Conservation (phyloP, 1,140 invertebrate genomes). For the Neuroterus valhalla region DNA sequence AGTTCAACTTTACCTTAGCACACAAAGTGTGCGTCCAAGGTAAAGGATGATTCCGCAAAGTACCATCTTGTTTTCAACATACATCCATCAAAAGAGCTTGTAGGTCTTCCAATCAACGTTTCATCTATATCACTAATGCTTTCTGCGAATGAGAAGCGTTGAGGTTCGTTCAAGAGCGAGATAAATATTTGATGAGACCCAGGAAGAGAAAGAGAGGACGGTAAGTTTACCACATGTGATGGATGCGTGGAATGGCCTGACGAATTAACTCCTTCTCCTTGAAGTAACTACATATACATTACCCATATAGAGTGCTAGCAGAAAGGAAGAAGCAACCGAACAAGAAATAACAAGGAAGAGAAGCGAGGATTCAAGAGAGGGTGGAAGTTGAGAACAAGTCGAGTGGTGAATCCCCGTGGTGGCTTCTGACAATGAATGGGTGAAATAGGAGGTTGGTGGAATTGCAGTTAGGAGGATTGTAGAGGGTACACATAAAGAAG, state of each 20-base stretch:
- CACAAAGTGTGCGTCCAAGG: no score
- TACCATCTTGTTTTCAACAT: neutral
- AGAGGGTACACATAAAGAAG: conserved; percentile 1
- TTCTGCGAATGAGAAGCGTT: conserved; percentile 14
- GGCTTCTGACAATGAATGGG: conserved; percentile 21
- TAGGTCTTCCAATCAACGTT: neutral
- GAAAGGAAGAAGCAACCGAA: neutral
- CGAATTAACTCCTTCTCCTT: conserved; percentile 9
- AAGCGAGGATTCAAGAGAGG: conserved; percentile 8
- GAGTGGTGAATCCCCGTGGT: conserved; percentile 20
- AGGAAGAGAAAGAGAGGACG: conserved; percentile 6
- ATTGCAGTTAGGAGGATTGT: conserved; percentile 20
- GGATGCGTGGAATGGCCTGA: conserved; percentile 24
- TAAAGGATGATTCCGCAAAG: no score
- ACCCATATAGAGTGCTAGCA: neutral
- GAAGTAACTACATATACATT: neutral
- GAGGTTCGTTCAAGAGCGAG: conserved; percentile 17
- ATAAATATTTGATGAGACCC: conserved; percentile 21
- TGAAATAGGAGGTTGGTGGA: conserved; percentile 4
- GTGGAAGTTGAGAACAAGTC: conserved; percentile 11
- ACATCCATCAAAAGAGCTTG: neutral
- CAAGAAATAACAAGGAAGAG: conserved; percentile 10
- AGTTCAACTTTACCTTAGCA: no score
- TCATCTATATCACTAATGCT: conserved; percentile 18
- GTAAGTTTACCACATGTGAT: conserved; percentile 16